These are phyloP conservation scores for Thryonomys swinderianus DNA, from an alignment of 2,113 vertebrate species.

Conservation along the genomic window DNA sequence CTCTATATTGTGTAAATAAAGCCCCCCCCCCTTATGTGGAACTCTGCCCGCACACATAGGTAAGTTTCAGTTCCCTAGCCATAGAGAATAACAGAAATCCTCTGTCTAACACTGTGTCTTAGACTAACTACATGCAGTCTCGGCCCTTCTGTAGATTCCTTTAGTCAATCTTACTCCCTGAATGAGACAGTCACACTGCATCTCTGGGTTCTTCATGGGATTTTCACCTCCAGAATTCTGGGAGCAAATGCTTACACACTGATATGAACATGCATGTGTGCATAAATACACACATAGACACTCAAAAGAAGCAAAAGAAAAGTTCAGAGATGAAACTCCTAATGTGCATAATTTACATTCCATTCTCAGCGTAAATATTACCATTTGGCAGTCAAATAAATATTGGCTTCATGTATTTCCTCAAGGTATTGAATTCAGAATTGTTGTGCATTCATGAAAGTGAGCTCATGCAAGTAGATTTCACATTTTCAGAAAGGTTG, in stretches of 20 bases:
- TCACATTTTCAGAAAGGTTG: not conserved
- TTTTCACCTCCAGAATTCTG: not conserved
- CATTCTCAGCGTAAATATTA: constrained; percentile 57
- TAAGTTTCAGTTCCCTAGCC: not conserved
- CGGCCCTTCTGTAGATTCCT: accelerated
- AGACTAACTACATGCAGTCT: not conserved
- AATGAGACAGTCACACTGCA: not conserved
- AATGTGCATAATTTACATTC: constrained; percentile 47
- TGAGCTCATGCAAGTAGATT: not conserved
- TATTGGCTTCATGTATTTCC: constrained; percentile 48
- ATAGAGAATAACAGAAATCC: not conserved
- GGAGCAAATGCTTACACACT: not conserved
- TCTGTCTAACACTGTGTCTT: not conserved
- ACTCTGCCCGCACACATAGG: not conserved
- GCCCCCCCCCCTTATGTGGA: not conserved
- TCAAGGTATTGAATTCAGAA: not conserved
- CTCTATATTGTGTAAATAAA: not conserved
- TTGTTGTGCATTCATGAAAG: not conserved
- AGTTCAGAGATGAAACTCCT: constrained; percentile 22
- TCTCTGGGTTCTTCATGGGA: not conserved
- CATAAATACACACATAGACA: too few relatives aligned
- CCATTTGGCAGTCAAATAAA: constrained; percentile 32
- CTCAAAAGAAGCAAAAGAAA: not conserved
- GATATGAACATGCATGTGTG: too few relatives aligned
- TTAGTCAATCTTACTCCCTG: not conserved